Conservation (phyloP, 2,113 vertebrate genomes). For the Tetrax tetrax region DNA sequence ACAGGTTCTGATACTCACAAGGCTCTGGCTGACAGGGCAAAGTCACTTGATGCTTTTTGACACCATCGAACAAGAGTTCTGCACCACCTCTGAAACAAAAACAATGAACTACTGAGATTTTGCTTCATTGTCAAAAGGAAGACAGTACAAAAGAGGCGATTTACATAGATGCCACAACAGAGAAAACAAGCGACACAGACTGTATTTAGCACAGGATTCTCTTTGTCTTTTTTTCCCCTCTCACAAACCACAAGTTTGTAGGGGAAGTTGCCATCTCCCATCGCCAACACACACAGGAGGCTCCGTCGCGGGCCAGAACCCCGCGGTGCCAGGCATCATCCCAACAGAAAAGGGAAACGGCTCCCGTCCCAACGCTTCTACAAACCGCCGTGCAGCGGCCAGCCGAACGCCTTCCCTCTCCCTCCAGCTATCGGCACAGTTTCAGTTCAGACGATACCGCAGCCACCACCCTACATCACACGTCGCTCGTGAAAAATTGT, state of each 20-base stretch:
- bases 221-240: slow-evolving; percentile 14
- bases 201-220: slow-evolving; percentile 50
- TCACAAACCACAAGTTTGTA: not conserved
- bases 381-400: rapidly evolving
- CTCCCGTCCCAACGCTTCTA: not conserved
- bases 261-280: not conserved
- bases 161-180: slow-evolving; percentile 40
- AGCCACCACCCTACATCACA: rapidly evolving
- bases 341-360: not conserved
- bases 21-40: slow-evolving; percentile 87
- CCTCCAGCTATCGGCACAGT: not conserved
- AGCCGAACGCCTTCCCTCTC: not conserved
- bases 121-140: slow-evolving; percentile 26
- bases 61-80: slow-evolving; percentile 90
- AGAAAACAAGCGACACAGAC: slow-evolving; percentile 53
- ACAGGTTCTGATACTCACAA: slow-evolving; percentile 86
- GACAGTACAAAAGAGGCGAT: not conserved
- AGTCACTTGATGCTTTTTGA: slow-evolving; percentile 91
- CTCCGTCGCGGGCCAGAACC: not conserved
- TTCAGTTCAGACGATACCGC: not conserved
- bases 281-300: not conserved
- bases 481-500: rapidly evolving
- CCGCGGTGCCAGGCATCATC: not conserved
- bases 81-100: slow-evolving; percentile 88
- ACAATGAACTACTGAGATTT: slow-evolving; percentile 49